Percentiles rank a stretch among this genome's conserved stretches.
Evolutionary conservation across 2,888 invertebrate species (phyloP).

Genomic region (Eupithecia dodoneata): DNA sequence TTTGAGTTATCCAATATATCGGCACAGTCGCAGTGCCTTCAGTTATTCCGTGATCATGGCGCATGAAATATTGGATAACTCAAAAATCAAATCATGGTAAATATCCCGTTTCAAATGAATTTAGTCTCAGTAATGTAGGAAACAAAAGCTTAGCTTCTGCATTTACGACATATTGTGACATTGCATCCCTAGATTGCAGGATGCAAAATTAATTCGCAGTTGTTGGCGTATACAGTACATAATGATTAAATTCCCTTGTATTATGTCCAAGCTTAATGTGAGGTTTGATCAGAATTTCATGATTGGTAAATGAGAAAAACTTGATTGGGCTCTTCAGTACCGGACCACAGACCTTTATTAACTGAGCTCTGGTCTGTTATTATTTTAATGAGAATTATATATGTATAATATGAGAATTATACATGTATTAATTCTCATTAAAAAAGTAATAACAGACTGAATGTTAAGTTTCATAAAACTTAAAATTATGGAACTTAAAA

Average conservation of each 20-base stretch:
- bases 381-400: slow-evolving; percentile 4
- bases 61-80: too few relatives aligned
- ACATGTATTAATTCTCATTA: too few relatives aligned
- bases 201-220: slow-evolving; percentile 74
- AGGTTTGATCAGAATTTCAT: slow-evolving; percentile 33
- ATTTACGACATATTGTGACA: slow-evolving; percentile 40
- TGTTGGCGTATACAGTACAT: slow-evolving; percentile 49
- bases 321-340: slow-evolving; percentile 10
- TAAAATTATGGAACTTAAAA: too few relatives aligned
- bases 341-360: background rate
- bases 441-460: too few relatives aligned
- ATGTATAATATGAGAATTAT: too few relatives aligned
- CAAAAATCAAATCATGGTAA: too few relatives aligned
- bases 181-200: slow-evolving; percentile 74
- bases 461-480: too few relatives aligned
- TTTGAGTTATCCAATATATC: too few relatives aligned
- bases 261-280: slow-evolving; percentile 29
- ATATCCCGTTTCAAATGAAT: too few relatives aligned
- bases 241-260: slow-evolving; percentile 44
- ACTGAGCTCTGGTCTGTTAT: background rate
- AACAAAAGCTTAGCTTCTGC: slow-evolving; percentile 18
- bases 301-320: slow-evolving; percentile 22
- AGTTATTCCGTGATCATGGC: too few relatives aligned
- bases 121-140: background rate
- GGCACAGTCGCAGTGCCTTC: too few relatives aligned